Evolutionary conservation across 2,888 invertebrate species (phyloP).

Genomic region (Tipula vernalis): DNA sequence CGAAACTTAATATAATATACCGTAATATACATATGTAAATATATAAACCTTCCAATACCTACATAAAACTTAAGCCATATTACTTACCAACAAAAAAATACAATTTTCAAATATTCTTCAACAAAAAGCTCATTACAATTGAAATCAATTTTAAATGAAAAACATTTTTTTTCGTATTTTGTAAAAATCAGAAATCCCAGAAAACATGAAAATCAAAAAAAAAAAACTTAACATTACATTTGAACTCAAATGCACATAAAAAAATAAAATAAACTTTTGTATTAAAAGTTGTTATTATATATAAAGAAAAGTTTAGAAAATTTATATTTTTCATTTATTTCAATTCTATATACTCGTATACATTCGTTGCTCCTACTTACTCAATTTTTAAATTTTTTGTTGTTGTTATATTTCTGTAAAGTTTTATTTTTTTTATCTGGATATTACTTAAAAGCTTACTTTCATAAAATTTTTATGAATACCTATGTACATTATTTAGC

Average conservation of each 20-base stretch:
- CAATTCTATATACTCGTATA: background rate
- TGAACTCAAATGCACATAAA: background rate
- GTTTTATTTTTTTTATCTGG: background rate
- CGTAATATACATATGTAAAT: too few species aligned
- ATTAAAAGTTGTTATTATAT: background rate
- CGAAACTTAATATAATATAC: too few species aligned
- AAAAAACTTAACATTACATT: background rate
- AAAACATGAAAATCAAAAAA: background rate
- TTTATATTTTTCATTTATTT: background rate
- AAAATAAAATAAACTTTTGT: background rate
- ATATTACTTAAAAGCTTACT: constrained; percentile 4
- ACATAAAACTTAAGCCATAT: too few species aligned
- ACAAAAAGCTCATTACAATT: background rate
- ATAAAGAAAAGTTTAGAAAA: background rate
- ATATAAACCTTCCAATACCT: too few species aligned
- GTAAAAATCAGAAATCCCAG: background rate
- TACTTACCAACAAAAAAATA: too few species aligned
- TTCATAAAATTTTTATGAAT: background rate
- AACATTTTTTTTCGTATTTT: background rate
- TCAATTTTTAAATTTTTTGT: background rate
- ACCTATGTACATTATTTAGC: background rate
- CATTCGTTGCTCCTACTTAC: background rate
- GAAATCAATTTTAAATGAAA: background rate
- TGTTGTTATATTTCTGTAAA: background rate
- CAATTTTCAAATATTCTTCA: too few species aligned